These are phyloP conservation scores for Drosophila kambysellisi DNA, from an alignment of 2,888 invertebrate genomes.

Conservation along the genomic window DNA sequence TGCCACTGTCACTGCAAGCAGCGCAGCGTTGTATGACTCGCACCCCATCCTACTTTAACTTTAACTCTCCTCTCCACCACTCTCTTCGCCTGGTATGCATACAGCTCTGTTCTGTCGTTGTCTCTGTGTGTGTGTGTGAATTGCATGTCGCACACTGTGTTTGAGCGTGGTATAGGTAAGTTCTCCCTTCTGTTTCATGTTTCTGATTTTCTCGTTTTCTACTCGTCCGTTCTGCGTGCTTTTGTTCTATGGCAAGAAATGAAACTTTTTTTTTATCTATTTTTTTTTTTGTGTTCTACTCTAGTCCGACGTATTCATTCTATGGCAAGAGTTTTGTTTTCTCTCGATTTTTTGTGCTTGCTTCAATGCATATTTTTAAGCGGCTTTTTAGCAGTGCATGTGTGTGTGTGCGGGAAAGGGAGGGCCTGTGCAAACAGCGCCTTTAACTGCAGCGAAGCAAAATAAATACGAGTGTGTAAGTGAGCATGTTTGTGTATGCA, in stretches of 20 bases:
- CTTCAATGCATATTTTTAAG: constrained; percentile 78
- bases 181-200: constrained; percentile 65
- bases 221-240: constrained; percentile 57
- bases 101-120: constrained; percentile 24
- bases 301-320: constrained; percentile 53
- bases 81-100: constrained; percentile 19
- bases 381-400: constrained; percentile 55
- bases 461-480: constrained; percentile 22
- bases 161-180: constrained; percentile 78
- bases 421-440: constrained; percentile 61
- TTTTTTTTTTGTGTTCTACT: constrained; percentile 50
- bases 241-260: constrained; percentile 71
- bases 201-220: constrained; percentile 29
- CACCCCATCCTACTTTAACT: constrained; percentile 11
- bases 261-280: constrained; percentile 44
- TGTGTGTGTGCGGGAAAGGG: constrained; percentile 13
- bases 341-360: constrained; percentile 43
- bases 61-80: not conserved
- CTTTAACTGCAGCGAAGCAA: constrained; percentile 43
- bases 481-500: not conserved
- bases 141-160: constrained; percentile 72
- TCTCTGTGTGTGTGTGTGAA: constrained; percentile 33
- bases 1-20: constrained; percentile 79
- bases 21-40: constrained; percentile 40
- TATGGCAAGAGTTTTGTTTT: constrained; percentile 46